Base-by-base conservation (phyloP, 1,140 invertebrate species). In the Hesperophylax magnus region DNA sequence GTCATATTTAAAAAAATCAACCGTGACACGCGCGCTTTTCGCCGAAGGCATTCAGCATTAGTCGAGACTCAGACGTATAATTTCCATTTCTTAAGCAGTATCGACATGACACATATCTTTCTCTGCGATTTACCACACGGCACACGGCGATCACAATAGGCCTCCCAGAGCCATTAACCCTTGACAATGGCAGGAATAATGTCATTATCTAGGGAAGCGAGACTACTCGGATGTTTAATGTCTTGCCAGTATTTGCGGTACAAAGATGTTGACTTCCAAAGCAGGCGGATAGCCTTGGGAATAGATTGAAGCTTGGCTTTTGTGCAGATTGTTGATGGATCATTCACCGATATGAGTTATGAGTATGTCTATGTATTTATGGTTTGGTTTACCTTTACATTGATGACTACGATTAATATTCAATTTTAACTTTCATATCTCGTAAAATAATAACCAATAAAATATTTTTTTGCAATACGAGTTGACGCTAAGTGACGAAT, bases 121-220 rank as follows among this genome's bases (percentile, higher is more conserved):
- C 58, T 47, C 58, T 7, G 58, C 58, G 58, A 47, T 47, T 47
- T 24, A 61, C 18, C 58, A 24, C 20, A 14, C 58, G 58, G 24
- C 54, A 17, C 54, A 56, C 54, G 3, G 24, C 56, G 14, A 58
- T 58, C n/a, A 58, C 56, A 58, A 61, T 61, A 61, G 58, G 18
- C 24, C 17, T 15, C 14, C 58, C 3, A 20, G 58, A 61, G 58
- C 58, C 58, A 61, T 61, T 61, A 61, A 61, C 58, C 58, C 58
- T 20, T 18, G 17, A 61, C 58, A 61, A 61, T 61, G 58, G 58
- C 18, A 61, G 18, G 17, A 61, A 24, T 18, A 61, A 22, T 61
- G 58, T 24, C 18, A 61, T 61, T 61, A 61, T 61, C 58, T 61
- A 61, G 58, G 58, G 58, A 56, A 47, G 18, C 58, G 58, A 61